A percentile compares a stretch with the other conserved stretches of the same genome.
Evolutionary conservation across 2,888 invertebrate genomes (phyloP).

Genomic region (Alviniconcha strummeri): DNA sequence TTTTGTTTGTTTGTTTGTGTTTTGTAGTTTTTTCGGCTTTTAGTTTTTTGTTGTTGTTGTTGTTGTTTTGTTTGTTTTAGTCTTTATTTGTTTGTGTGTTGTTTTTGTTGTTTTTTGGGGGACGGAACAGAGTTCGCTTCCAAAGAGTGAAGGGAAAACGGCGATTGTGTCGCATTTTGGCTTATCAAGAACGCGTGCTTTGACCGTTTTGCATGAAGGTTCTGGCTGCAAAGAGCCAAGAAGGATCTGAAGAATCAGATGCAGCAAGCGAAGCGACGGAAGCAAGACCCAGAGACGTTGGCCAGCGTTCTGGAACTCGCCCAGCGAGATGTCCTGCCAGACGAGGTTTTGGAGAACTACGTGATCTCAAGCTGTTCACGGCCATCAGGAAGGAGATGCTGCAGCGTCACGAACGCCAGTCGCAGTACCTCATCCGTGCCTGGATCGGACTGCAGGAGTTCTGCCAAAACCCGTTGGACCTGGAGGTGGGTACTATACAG

Average conservation of each 20-base stretch:
- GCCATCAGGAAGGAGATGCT: neutral
- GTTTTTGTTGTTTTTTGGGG: too few species aligned
- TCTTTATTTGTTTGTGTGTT: too few species aligned
- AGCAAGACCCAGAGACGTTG: neutral
- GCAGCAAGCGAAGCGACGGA: too few species aligned
- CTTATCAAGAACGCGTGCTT: too few species aligned
- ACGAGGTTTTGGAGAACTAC: neutral
- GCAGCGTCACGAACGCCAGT: neutral
- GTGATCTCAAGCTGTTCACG: neutral
- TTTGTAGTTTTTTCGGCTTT: too few species aligned
- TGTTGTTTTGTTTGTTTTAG: too few species aligned
- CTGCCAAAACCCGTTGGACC: neutral
- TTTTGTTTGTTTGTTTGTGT: too few species aligned
- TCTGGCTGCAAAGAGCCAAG: neutral
- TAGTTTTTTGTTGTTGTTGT: too few species aligned
- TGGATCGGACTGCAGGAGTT: slow-evolving; percentile 20
- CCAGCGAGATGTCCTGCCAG: slow-evolving; percentile 1
- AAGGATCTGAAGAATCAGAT: neutral
- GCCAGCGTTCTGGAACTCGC: neutral
- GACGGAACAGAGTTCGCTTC: too few species aligned
- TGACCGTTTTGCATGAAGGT: neutral
- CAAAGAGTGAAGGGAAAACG: too few species aligned
- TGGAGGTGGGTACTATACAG: neutral
- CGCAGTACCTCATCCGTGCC: neutral
- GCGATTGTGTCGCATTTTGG: too few species aligned